These are phyloP conservation scores for Pterostichus madidus DNA, from an alignment of 2,888 invertebrate species.

Conservation along the genomic window DNA sequence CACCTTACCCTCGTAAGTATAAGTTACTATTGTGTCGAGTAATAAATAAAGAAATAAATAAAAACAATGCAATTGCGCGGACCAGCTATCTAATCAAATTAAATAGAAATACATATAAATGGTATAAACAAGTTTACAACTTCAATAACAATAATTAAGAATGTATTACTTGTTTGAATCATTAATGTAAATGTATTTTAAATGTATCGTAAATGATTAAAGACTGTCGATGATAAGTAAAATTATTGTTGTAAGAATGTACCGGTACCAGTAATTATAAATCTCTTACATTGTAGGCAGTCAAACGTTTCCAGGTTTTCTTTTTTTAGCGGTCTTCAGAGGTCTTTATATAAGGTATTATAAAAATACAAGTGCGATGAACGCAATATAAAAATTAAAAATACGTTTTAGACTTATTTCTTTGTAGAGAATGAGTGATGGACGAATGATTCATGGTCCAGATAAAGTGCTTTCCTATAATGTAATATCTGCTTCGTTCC, in stretches of 20 bases:
- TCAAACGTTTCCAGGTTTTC: slow-evolving; percentile 19
- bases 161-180: not conserved
- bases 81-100: no score
- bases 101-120: no score
- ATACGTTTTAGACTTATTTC: slow-evolving; percentile 69
- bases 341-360: slow-evolving; percentile 38
- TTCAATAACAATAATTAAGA: no score
- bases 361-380: slow-evolving; percentile 55
- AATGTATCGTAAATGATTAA: not conserved
- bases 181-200: not conserved
- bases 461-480: slow-evolving; percentile 70
- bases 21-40: no score
- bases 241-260: not conserved
- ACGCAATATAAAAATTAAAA: slow-evolving; percentile 69
- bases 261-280: not conserved
- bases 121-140: no score
- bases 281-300: not conserved
- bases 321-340: slow-evolving; percentile 22
- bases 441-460: slow-evolving; percentile 70
- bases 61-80: no score
- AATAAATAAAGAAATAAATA: no score
- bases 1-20: no score
- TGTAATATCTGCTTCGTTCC: slow-evolving; percentile 66
- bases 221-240: slow-evolving; percentile 6
- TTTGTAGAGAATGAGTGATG: slow-evolving; percentile 70